These are phyloP conservation scores for Thamnophis sirtalis DNA, from an alignment of 2,113 vertebrate genomes.

Conservation along the genomic window DNA sequence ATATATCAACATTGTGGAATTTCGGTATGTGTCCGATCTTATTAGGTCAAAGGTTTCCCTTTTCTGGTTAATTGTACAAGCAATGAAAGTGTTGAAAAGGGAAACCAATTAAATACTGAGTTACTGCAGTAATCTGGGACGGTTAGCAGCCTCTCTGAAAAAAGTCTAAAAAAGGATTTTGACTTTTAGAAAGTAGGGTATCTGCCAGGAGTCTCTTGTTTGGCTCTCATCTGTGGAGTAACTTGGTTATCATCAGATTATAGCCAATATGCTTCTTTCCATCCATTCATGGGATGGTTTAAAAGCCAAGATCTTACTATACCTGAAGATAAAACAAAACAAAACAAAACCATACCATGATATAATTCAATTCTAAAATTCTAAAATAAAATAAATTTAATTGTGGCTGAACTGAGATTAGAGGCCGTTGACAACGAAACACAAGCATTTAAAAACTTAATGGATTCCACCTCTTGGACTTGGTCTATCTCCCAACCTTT, in stretches of 20 bases:
- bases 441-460: neutral
- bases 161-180: neutral
- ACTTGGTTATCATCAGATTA: neutral
- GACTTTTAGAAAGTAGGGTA: neutral
- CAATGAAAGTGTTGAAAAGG: slow-evolving; percentile 12
- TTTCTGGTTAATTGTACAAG: slow-evolving; percentile 29
- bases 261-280: neutral
- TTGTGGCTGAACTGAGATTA: neutral
- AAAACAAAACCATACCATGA: neutral
- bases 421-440: neutral
- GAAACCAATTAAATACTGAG: neutral
- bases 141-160: neutral
- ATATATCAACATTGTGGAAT: slow-evolving; percentile 20
- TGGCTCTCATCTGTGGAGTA: neutral
- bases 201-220: neutral
- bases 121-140: neutral
- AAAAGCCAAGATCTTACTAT: neutral
- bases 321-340: neutral
- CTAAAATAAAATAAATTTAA: neutral
- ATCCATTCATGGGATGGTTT: neutral
- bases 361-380: neutral
- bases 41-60: neutral
- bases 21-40: neutral
- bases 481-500: neutral
- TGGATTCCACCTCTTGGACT: neutral